Evolutionary conservation across 2,888 invertebrate genomes (phyloP), one percentile per base, ranked within the genome.

Genomic region (Gari tellinella): DNA sequence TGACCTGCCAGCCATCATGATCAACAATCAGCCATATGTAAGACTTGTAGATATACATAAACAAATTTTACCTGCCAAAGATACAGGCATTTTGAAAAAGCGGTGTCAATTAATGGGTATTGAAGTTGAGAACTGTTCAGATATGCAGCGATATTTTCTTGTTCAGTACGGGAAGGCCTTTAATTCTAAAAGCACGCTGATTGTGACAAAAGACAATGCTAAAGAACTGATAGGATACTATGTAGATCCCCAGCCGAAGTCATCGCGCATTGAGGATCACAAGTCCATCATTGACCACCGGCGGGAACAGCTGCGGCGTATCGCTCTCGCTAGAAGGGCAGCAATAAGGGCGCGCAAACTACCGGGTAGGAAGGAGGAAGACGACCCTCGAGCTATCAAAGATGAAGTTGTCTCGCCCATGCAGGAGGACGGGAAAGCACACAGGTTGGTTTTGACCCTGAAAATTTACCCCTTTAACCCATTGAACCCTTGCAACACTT

Each of bases 91-190:
- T 57, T 77, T 92, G 56, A 92, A 92, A 80, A 91, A 91, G 74
- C 82, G 92, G 2, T 90, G 90, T 62, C 89, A 89, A 81, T 83
- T 90, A 60, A 83, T 92, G 81, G 86, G 86, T 14, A 87, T 91
- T 65, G 72, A 82, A 14, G 88, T 91, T n/a, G 78, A 80, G 46
- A 90, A 90, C 78, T 91, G 91, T 75, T 72, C 89, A n/a, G 92
- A 92, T 69, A 88, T 92, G 84, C 90, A 92, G 84, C 79, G 92
- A n/a, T 91, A 92, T 76, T 91, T 92, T 62, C 85, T 92, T 8
- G 89, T 91, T 23, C 88, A 91, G 51, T 92, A 92, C 82, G 91
- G 91, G 37, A 88, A 87, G 57, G 92, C 91, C 4, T 88, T 90
- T 64, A 90, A 90, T 76, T 92, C 92, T 10, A 90, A 90, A 79